Conservation (phyloP, 2,113 vertebrate genomes). For the Herpetotheres cachinnans region DNA sequence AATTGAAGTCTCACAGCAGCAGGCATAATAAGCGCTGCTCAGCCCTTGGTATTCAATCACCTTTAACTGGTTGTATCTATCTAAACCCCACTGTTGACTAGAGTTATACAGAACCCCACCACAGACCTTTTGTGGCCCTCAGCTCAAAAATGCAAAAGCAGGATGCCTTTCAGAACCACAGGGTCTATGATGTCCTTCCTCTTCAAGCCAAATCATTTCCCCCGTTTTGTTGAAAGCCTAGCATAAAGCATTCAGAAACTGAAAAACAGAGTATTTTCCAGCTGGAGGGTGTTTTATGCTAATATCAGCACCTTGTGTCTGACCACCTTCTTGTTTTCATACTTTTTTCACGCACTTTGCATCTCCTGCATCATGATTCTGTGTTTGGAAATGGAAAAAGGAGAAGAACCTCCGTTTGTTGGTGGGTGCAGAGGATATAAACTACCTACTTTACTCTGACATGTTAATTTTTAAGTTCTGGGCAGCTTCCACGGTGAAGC, state of each 20-base stretch:
- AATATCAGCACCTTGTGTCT: not conserved
- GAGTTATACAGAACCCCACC: slow-evolving; percentile 57
- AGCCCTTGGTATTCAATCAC: slow-evolving; percentile 84
- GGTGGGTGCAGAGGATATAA: not conserved
- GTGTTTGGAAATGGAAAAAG: slow-evolving; percentile 34
- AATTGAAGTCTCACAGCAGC: slow-evolving; percentile 79
- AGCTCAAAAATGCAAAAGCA: slow-evolving; percentile 55
- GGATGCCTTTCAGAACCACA: not conserved
- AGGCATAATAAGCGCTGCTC: slow-evolving; percentile 81
- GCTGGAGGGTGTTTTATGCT: slow-evolving; percentile 16
- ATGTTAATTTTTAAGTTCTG: not conserved
- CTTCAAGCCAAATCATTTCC: not conserved
- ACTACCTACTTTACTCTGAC: not conserved
- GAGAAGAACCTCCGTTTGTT: not conserved
- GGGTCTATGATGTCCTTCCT: not conserved
- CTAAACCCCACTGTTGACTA: slow-evolving; percentile 53
- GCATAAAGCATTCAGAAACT: slow-evolving; percentile 29
- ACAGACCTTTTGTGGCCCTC: slow-evolving; percentile 48
- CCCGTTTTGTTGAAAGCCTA: slow-evolving; percentile 48
- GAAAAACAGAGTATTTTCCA: slow-evolving; percentile 24
- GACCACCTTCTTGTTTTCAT: not conserved
- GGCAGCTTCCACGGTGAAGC: not conserved
- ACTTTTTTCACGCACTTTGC: not conserved
- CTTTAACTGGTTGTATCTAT: slow-evolving; percentile 72
- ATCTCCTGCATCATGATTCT: not conserved